Percentiles rank a stretch among this genome's conserved stretches.
Evolutionary conservation across 92 coral and sea anemone species (phyloP).

Genomic region (Porites cylindrica): DNA sequence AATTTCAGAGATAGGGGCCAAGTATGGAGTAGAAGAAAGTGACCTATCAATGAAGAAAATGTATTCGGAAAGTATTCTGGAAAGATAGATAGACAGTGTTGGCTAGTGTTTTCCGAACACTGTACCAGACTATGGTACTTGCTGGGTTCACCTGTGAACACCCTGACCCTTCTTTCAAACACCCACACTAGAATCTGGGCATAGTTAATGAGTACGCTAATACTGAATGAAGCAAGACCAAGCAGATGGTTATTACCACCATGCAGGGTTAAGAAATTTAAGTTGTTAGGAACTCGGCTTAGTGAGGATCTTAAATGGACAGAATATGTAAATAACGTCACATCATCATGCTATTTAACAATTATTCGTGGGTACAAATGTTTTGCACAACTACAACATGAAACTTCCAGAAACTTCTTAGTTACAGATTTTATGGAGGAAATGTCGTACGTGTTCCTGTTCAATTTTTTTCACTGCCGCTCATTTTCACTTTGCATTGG

Average conservation of each 20-base stretch:
- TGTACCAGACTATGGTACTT: slow-evolving; percentile 31
- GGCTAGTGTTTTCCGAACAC: slow-evolving; percentile 21
- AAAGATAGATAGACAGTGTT: slow-evolving; percentile 5
- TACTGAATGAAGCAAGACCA: slow-evolving; percentile 27
- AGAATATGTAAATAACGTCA: slow-evolving; percentile 49
- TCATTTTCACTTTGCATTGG: too few relatives aligned
- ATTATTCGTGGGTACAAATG: too few relatives aligned
- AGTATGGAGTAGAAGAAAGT: slow-evolving; percentile 1
- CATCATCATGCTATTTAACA: slow-evolving; percentile 7
- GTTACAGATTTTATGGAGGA: too few relatives aligned
- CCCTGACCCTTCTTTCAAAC: slow-evolving; percentile 4
- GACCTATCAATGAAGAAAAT: slow-evolving; percentile 17
- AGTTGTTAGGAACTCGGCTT: too few relatives aligned
- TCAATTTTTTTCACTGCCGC: too few relatives aligned
- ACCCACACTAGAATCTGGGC: not conserved
- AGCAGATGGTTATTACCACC: not conserved
- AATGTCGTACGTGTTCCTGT: too few relatives aligned
- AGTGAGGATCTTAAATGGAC: not conserved
- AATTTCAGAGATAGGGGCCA: slow-evolving; percentile 36
- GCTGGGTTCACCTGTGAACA: slow-evolving; percentile 19
- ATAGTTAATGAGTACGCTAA: slow-evolving; percentile 8
- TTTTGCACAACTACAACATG: too few relatives aligned
- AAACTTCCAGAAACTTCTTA: too few relatives aligned
- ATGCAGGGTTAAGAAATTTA: not conserved
- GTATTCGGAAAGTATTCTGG: slow-evolving; percentile 8